These are phyloP conservation scores for Cheilosia urbana DNA, from an alignment of 2,888 invertebrate species.

Conservation along the genomic window DNA sequence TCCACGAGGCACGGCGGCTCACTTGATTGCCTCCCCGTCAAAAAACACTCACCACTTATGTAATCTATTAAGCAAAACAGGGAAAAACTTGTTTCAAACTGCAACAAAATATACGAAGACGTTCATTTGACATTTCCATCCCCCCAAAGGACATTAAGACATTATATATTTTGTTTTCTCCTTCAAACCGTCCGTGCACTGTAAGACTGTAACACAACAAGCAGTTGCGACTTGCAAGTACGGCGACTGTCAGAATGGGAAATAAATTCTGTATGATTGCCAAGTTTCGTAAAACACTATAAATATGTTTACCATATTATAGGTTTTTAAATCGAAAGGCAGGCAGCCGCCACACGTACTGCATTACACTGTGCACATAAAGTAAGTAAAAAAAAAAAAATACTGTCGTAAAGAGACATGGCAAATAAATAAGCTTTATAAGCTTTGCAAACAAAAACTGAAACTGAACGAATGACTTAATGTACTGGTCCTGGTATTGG, in stretches of 20 bases:
- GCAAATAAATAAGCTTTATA: neutral
- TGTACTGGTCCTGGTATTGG: neutral
- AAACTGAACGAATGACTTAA: neutral
- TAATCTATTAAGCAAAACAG: no score
- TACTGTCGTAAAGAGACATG: neutral
- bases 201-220: neutral
- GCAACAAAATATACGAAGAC: no score
- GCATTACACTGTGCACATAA: neutral
- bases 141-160: no score
- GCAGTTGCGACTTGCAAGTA: neutral
- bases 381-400: neutral
- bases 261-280: constrained; percentile 20
- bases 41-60: no score
- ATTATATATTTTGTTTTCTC: no score
- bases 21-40: no score
- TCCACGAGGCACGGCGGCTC: no score
- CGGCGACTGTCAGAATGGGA: neutral
- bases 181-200: no score
- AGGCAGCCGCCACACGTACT: constrained; percentile 11
- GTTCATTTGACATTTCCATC: no score
- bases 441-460: neutral
- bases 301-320: neutral
- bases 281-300: constrained; percentile 17
- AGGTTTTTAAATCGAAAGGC: constrained; percentile 17
- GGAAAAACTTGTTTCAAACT: no score